Conservation (phyloP, 64 coral and sea anemone species). For the Cladopsammia gracilis region DNA sequence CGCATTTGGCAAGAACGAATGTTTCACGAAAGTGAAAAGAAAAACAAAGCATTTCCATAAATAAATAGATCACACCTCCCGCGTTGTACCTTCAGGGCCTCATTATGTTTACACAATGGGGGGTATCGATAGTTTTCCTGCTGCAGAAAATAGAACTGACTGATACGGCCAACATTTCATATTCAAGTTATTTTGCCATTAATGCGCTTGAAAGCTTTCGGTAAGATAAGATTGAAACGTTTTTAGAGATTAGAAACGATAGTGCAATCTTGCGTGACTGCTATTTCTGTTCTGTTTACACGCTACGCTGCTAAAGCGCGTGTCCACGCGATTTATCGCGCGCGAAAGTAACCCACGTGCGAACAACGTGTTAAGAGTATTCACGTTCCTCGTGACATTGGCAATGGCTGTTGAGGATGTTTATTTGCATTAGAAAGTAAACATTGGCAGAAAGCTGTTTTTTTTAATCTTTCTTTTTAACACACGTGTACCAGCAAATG, state of each 20-base stretch:
- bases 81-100: background rate
- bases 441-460: background rate
- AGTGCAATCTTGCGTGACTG: background rate
- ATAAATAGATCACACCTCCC: background rate
- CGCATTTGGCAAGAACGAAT: background rate
- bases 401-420: background rate
- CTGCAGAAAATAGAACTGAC: background rate
- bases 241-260: background rate
- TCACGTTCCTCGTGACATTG: conserved; percentile 5
- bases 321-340: background rate
- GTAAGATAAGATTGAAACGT: background rate
- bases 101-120: background rate
- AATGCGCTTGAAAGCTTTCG: background rate
- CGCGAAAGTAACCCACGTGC: background rate
- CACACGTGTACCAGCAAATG: no score
- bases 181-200: background rate
- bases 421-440: conserved; percentile 7
- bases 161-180: background rate
- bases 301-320: background rate
- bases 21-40: background rate
- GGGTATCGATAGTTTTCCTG: background rate
- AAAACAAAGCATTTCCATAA: background rate
- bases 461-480: background rate
- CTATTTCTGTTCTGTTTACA: background rate
- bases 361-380: background rate